Percentiles rank a stretch among this genome's conserved stretches.
Evolutionary conservation across 2,113 vertebrate genomes (phyloP).

Genomic region (Apistogramma diplotaenia): DNA sequence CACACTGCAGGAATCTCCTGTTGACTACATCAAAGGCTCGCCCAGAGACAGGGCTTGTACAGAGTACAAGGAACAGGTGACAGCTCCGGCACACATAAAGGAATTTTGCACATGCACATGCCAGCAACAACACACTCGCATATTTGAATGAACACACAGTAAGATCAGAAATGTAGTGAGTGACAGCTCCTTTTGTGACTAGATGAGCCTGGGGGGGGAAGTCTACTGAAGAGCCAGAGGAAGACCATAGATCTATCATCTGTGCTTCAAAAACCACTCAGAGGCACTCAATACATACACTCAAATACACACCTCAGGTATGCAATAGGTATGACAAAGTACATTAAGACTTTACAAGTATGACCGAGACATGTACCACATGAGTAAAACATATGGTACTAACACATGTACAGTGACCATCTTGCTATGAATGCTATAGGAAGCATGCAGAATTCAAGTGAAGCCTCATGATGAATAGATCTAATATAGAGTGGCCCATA

Average conservation of each 20-base stretch:
- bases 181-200: constrained; percentile 67
- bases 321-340: constrained; percentile 54
- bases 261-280: constrained; percentile 61
- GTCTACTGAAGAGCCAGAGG: constrained; percentile 38
- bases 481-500: constrained; percentile 61
- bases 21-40: constrained; percentile 73
- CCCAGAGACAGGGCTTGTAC: constrained; percentile 45
- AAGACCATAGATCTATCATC: constrained; percentile 61
- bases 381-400: constrained; percentile 65
- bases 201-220: constrained; percentile 51
- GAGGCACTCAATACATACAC: constrained; percentile 49
- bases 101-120: constrained; percentile 26
- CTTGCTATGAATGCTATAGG: constrained; percentile 24
- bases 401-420: constrained; percentile 68
- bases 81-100: constrained; percentile 44
- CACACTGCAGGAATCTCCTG: constrained; percentile 75
- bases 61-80: constrained; percentile 63
- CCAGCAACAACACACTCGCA: constrained; percentile 13
- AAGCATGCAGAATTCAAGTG: constrained; percentile 40
- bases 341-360: constrained; percentile 54
- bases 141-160: constrained; percentile 53
- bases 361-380: constrained; percentile 56
- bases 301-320: constrained; percentile 30
- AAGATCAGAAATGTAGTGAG: constrained; percentile 55
- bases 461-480: constrained; percentile 69